A percentile compares a stretch with the other conserved stretches of the same genome.
Conservation (phyloP, 2,113 vertebrate species). For the Nycticebus coucang region DNA sequence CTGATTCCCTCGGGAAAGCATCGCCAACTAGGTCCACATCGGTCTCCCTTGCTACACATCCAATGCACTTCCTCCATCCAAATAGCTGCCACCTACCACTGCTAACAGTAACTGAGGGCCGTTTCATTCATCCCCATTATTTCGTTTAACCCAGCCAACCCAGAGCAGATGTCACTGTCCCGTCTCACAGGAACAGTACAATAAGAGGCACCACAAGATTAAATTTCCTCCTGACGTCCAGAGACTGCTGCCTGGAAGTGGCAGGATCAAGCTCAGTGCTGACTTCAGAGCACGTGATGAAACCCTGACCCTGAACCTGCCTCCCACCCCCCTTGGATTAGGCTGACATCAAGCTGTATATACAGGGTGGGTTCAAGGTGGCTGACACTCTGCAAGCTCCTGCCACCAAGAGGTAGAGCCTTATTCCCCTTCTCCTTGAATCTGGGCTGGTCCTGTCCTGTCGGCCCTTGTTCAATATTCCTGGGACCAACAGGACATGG, state of each 20-base stretch:
- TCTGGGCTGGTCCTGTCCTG: fast-evolving
- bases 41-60: neutral
- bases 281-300: neutral
- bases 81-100: fast-evolving
- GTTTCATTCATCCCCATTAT: fast-evolving
- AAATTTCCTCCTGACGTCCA: neutral
- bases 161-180: fast-evolving
- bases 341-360: neutral
- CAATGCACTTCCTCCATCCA: fast-evolving
- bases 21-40: fast-evolving
- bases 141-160: neutral
- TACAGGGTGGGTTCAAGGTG: fast-evolving
- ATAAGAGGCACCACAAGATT: neutral
- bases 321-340: too few relatives aligned
- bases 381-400: too few relatives aligned
- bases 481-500: neutral
- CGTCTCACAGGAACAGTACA: neutral
- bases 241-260: neutral
- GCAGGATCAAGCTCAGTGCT: neutral
- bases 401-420: fast-evolving
- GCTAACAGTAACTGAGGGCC: fast-evolving
- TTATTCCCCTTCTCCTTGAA: neutral
- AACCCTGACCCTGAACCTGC: fast-evolving
- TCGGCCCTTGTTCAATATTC: neutral
- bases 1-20: too few relatives aligned